Evolutionary conservation across 2,888 invertebrate species (phyloP).

Genomic region (Hipparchia sbordonii): DNA sequence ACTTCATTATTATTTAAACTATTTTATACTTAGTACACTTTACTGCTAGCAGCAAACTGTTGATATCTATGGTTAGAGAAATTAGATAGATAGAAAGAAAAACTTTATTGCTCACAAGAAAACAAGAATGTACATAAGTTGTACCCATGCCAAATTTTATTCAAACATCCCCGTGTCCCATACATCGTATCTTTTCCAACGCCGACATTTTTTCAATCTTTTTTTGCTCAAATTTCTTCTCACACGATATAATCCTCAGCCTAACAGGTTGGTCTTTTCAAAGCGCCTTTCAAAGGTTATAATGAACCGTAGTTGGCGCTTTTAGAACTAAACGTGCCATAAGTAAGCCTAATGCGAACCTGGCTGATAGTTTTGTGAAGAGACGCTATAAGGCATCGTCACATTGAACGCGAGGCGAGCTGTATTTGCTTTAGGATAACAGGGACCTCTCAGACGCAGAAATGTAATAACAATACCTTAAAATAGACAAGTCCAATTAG

Average conservation of each 20-base stretch:
- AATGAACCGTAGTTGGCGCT: slow-evolving; percentile 20
- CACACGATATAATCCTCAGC: slow-evolving; percentile 17
- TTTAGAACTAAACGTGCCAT: slow-evolving; percentile 16
- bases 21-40: background rate
- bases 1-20: background rate
- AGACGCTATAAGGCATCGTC: background rate
- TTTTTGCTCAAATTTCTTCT: slow-evolving; percentile 8
- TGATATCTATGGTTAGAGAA: too few relatives aligned
- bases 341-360: slow-evolving; percentile 16
- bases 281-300: slow-evolving; percentile 19
- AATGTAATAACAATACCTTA: too few relatives aligned
- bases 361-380: slow-evolving; percentile 14
- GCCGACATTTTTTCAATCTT: too few relatives aligned
- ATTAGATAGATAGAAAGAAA: too few relatives aligned
- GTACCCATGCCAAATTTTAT: too few relatives aligned
- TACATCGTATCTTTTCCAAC: background rate
- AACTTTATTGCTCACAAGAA: too few relatives aligned
- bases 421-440: too few relatives aligned
- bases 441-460: too few relatives aligned
- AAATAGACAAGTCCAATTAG: too few relatives aligned
- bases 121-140: too few relatives aligned
- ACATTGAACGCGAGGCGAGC: background rate
- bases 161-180: background rate
- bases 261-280: slow-evolving; percentile 15
- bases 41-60: too few relatives aligned